phyloP scores from a whole-genome alignment of 2,113 vertebrate genomes.

The Micronycteris hirsuta region DNA sequence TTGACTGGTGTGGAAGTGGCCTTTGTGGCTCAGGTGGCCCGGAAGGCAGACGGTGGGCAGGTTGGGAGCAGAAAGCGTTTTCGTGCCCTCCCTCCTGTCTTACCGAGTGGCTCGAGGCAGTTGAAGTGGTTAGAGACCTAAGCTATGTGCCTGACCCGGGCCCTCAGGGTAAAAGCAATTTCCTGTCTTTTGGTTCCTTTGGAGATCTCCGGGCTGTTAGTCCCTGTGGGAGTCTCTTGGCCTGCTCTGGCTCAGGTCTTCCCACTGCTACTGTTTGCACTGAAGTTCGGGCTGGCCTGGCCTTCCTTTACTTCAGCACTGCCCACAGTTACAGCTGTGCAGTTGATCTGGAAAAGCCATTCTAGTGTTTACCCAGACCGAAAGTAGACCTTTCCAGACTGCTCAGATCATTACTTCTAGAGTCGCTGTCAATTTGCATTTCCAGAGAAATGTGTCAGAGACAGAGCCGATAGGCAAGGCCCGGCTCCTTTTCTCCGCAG shows the following conservation, averaged over 20 bases:
- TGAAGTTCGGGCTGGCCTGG: background rate
- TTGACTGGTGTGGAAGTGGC: background rate
- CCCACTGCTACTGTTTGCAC: background rate
- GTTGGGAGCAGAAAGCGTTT: background rate
- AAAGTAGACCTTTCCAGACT: background rate
- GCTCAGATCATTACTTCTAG: background rate
- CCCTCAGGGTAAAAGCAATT: background rate
- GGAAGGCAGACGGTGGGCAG: background rate
- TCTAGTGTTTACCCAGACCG: background rate
- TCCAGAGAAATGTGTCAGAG: background rate
- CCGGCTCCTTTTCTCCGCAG: background rate
- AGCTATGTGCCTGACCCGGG: accelerated
- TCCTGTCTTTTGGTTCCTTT: background rate
- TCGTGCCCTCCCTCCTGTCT: no score
- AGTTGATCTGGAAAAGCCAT: background rate
- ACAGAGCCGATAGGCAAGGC: background rate
- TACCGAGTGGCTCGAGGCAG: background rate
- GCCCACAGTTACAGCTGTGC: background rate
- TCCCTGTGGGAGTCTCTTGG: background rate
- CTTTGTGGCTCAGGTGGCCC: background rate
- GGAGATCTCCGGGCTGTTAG: background rate
- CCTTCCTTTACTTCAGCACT: background rate
- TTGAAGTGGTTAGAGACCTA: background rate
- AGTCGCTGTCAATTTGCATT: background rate
- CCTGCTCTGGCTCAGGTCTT: background rate